phyloP scores from a whole-genome alignment of 2,888 invertebrate species.

The Hoplodrina blanda region DNA sequence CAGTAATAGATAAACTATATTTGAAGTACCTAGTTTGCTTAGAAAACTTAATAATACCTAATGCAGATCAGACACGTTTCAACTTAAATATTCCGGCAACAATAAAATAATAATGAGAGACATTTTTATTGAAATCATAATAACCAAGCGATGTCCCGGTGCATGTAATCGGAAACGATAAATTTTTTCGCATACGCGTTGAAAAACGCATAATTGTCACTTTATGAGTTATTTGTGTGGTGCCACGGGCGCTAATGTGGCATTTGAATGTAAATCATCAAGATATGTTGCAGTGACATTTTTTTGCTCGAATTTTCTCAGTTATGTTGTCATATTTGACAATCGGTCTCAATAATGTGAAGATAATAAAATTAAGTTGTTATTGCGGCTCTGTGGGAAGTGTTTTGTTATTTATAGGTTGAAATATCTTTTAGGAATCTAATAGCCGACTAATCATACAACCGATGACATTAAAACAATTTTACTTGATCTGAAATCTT shows the following conservation, averaged over 20 bases:
- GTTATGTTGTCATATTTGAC: slow-evolving; percentile 46
- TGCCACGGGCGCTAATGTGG: slow-evolving; percentile 75
- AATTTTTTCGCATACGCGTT: slow-evolving; percentile 78
- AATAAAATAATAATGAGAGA: slow-evolving; percentile 22
- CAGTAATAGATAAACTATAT: slow-evolving; percentile 11
- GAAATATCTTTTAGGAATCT: neutral
- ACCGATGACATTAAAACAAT: slow-evolving; percentile 5
- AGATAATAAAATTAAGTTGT: slow-evolving; percentile 20
- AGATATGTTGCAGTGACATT: slow-evolving; percentile 49
- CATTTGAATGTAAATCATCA: slow-evolving; percentile 74
- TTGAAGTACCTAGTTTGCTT: neutral
- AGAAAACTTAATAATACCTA: neutral
- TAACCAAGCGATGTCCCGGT: slow-evolving; percentile 42
- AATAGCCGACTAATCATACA: neutral
- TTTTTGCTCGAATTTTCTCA: slow-evolving; percentile 39
- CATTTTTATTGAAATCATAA: slow-evolving; percentile 39
- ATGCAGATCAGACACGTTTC: neutral
- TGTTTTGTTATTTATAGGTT: slow-evolving; percentile 3
- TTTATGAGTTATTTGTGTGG: slow-evolving; percentile 82
- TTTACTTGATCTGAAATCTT: neutral
- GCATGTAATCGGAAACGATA: slow-evolving; percentile 84
- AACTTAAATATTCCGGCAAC: slow-evolving; percentile 2
- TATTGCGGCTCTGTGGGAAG: slow-evolving; percentile 3
- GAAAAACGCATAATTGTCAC: slow-evolving; percentile 82
- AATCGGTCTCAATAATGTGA: slow-evolving; percentile 21